phyloP scores from a whole-genome alignment of 1,140 invertebrate genomes.

The Colletes gigas region DNA sequence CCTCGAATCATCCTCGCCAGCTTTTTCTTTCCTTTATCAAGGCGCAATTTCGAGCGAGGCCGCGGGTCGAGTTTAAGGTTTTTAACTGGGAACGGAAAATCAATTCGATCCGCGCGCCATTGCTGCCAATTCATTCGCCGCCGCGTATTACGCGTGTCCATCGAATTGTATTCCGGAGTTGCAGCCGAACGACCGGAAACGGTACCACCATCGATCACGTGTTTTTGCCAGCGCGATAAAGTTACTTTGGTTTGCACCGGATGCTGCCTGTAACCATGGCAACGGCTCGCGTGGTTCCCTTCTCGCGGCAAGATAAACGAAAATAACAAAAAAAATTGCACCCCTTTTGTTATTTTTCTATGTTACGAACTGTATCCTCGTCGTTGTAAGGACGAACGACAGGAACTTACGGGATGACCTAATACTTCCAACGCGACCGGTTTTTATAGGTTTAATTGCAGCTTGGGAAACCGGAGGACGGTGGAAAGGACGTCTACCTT shows the following conservation, averaged over 20 bases:
- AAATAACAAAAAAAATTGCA: too few species aligned
- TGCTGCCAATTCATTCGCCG: slow-evolving; percentile 32
- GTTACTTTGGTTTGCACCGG: background rate
- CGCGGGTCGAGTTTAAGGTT: slow-evolving; percentile 17
- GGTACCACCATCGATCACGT: slow-evolving; percentile 4
- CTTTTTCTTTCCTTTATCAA: slow-evolving; percentile 39
- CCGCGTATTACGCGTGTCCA: slow-evolving; percentile 13
- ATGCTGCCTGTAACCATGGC: background rate
- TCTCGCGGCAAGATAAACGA: too few species aligned
- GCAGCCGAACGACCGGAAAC: slow-evolving; percentile 3
- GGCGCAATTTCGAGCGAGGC: slow-evolving; percentile 30
- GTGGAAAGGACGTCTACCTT: too few species aligned
- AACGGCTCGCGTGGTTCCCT: background rate
- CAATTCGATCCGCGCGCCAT: slow-evolving; percentile 43
- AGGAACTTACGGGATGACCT: too few species aligned
- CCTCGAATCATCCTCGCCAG: background rate
- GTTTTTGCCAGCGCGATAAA: slow-evolving; percentile 4
- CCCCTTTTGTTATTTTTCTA: too few species aligned
- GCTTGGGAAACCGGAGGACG: too few species aligned
- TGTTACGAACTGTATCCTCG: too few species aligned
- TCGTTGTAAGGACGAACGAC: too few species aligned
- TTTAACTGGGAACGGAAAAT: slow-evolving; percentile 34
- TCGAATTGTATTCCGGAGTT: background rate
- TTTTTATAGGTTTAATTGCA: too few species aligned
- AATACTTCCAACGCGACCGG: too few species aligned